Evolutionary conservation across 1,140 invertebrate species (phyloP).

Genomic region (Macrotrachela quadricornifera): DNA sequence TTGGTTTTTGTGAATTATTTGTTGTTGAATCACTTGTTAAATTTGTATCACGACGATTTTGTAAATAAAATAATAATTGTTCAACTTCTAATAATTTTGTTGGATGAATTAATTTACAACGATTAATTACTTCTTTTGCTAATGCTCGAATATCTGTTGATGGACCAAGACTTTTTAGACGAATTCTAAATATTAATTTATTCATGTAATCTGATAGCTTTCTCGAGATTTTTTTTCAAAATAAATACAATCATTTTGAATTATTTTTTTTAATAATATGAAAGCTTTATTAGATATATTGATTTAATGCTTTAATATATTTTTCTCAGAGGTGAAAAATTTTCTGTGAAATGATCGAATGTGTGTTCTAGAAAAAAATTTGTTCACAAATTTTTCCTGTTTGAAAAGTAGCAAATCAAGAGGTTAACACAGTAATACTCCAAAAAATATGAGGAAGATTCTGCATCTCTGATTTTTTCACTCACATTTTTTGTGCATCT

Average conservation of each 20-base stretch:
- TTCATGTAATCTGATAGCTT: too few species aligned
- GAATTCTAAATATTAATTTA: slow-evolving; percentile 36
- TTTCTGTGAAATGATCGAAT: too few species aligned
- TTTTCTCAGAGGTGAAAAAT: too few species aligned
- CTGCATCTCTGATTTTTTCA: neutral
- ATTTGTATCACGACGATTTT: slow-evolving; percentile 45
- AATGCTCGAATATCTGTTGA: slow-evolving; percentile 54
- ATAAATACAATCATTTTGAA: neutral
- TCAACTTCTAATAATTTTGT: slow-evolving; percentile 62
- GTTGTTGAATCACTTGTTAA: slow-evolving; percentile 19
- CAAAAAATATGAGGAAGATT: neutral
- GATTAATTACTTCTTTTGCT: slow-evolving; percentile 62
- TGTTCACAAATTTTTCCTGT: too few species aligned
- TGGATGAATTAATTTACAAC: slow-evolving; percentile 65
- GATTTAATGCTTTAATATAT: too few species aligned
- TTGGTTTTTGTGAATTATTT: slow-evolving; percentile 13
- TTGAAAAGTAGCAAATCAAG: too few species aligned
- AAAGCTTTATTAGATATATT: too few species aligned
- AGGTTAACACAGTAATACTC: too few species aligned
- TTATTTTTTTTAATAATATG: too few species aligned
- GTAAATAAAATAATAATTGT: slow-evolving; percentile 69
- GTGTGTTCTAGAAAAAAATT: neutral
- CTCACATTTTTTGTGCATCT: slow-evolving; percentile 39
- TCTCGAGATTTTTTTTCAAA: too few species aligned
- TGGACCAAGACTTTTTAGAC: slow-evolving; percentile 55